Base-by-base conservation (phyloP, 2,113 vertebrate species). In the Ciconia stormi region DNA sequence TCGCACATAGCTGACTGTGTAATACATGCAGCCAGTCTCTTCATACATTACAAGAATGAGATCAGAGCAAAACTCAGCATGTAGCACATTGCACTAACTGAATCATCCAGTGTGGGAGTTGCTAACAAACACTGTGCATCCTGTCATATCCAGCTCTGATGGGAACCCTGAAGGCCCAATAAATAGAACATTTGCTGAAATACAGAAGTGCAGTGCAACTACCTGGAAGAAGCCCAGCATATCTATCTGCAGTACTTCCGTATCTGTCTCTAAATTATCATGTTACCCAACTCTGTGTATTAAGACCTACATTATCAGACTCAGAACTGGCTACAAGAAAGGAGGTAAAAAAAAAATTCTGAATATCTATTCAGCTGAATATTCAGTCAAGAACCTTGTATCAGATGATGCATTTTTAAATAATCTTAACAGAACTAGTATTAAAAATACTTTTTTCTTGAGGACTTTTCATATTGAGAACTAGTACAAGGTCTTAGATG, bases 1-100 rank as follows among this genome's bases (percentile, higher is more conserved):
- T 53, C 78, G 91, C 32, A 8, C 66, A 3, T 4, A 34, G 92
- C 71, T 88, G 85, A 42, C 42, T 1, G 1, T 46, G 78, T 74
- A 78, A 6, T 12, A 83, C 29, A 11, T 0, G 0, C 44, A 42
- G 62, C 5, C 67, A 16, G 74, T 0, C 44, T 20, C 65, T 36
- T 1, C 53, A 2, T 16, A 13, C 11, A 38, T 46, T 42, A 50
- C n/a, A 38, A 36, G 89, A 52, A 49, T 20, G 74, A 92, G 91
- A 49, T 73, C 25, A 73, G 42, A 72, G 84, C 53, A 53, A 10
- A 78, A 44, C 88, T 62, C 18, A 2, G 59, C 5, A 21, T 1
- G 53, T 70, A 38, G 85, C 85, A 72, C 71, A 42, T 40, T 11
- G 32, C 63, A 7, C 21, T 9, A 22, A 6, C 15, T 13, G 71